phyloP scores from a whole-genome alignment of 1,140 invertebrate genomes.

The Geopemphigus sp. region DNA sequence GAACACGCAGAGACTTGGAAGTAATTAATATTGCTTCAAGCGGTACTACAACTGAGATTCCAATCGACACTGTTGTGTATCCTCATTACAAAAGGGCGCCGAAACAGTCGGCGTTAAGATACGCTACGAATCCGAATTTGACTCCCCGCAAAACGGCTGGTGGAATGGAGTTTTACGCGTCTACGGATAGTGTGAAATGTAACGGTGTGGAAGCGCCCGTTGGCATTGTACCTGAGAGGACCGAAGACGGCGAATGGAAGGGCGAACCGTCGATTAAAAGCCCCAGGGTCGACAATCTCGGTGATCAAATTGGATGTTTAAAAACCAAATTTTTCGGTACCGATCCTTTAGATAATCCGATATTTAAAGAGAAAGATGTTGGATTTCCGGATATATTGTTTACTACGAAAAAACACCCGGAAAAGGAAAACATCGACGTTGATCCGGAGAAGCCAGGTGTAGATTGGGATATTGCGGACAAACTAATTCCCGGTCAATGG shows the following conservation, averaged over 20 bases:
- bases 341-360: slow-evolving; percentile 71
- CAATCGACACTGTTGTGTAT: slow-evolving; percentile 57
- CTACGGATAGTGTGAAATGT: slow-evolving; percentile 57
- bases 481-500: slow-evolving; percentile 14
- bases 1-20: slow-evolving; percentile 33
- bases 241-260: slow-evolving; percentile 55
- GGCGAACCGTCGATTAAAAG: slow-evolving; percentile 50
- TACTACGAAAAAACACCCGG: background rate
- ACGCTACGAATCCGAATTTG: slow-evolving; percentile 60
- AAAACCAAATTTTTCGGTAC: slow-evolving; percentile 71
- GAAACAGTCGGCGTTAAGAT: slow-evolving; percentile 61
- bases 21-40: slow-evolving; percentile 47
- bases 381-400: slow-evolving; percentile 36
- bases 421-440: slow-evolving; percentile 4
- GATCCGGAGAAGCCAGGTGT: slow-evolving; percentile 20
- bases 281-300: slow-evolving; percentile 60
- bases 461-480: slow-evolving; percentile 10
- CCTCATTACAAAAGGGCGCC: slow-evolving; percentile 56
- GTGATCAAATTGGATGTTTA: slow-evolving; percentile 72
- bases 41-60: slow-evolving; percentile 50
- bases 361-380: slow-evolving; percentile 64
- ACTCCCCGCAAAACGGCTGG: slow-evolving; percentile 58
- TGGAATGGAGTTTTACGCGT: slow-evolving; percentile 64
- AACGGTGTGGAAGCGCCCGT: slow-evolving; percentile 56
- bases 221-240: slow-evolving; percentile 55